These are phyloP conservation scores for Sebastes oblongus DNA, from an alignment of 2,797 vertebrate genomes.

Conservation along the genomic window DNA sequence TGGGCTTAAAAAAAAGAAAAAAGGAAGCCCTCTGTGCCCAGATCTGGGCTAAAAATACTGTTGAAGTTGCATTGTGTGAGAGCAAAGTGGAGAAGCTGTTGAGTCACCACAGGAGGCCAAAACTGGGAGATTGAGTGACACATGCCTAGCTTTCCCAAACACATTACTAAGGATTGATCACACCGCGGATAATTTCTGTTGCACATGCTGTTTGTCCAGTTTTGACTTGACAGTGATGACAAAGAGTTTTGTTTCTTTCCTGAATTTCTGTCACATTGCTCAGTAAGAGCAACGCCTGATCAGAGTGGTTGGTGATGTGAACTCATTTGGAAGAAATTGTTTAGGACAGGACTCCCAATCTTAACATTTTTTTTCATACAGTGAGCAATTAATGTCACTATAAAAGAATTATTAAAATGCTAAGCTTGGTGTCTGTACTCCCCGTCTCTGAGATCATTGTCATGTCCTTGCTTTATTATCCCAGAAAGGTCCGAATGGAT, in stretches of 20 bases:
- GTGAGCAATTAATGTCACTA: conserved; percentile 20
- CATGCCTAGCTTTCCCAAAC: background rate
- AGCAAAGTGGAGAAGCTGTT: background rate
- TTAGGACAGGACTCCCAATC: conserved; percentile 34
- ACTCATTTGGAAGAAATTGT: conserved; percentile 20
- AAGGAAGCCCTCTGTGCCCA: background rate
- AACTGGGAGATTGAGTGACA: conserved; percentile 13
- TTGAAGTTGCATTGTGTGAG: background rate
- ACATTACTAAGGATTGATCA: conserved; percentile 18
- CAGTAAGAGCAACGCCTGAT: conserved; percentile 5
- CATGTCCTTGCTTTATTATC: conserved; percentile 4
- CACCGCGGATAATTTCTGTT: conserved; percentile 31
- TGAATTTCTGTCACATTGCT: background rate
- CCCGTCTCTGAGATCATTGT: conserved; percentile 3
- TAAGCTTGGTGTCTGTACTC: conserved; percentile 9
- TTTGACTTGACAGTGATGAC: conserved; percentile 31
- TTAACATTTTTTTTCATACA: conserved; percentile 1
- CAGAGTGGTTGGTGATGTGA: conserved; percentile 27
- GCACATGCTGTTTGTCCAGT: conserved; percentile 41
- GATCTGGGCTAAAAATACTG: conserved; percentile 1
- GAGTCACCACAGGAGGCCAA: conserved; percentile 7
- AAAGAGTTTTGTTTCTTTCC: conserved; percentile 28
- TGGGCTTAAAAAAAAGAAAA: background rate
- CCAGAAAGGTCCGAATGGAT: background rate
- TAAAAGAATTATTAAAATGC: conserved; percentile 10